phyloP scores from a whole-genome alignment of 2,113 vertebrate species.

The Cepphus grylle region DNA sequence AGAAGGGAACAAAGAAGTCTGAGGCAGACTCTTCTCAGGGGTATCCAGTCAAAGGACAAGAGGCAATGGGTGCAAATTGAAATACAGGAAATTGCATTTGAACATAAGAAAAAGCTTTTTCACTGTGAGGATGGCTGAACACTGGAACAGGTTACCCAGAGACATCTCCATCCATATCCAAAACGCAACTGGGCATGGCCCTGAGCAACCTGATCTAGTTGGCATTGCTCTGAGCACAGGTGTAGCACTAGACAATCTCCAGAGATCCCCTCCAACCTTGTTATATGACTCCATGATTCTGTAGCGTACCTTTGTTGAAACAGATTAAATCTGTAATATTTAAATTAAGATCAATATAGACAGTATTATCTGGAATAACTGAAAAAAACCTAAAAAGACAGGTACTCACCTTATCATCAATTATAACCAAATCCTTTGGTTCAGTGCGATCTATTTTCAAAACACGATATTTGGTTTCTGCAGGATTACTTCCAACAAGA shows the following conservation, averaged over 20 bases:
- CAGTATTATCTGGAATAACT: neutral
- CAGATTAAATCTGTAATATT: neutral
- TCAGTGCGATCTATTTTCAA: slow-evolving; percentile 98
- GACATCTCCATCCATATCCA: neutral
- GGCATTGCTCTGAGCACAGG: neutral
- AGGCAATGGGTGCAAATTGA: neutral
- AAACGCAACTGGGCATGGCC: neutral
- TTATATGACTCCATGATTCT: neutral
- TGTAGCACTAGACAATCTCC: neutral
- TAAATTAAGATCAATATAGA: neutral
- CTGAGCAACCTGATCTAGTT: neutral
- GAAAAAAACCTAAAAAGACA: neutral
- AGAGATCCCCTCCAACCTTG: neutral
- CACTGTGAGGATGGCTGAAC: neutral
- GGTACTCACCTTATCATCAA: slow-evolving; percentile 89
- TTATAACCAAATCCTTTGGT: slow-evolving; percentile 91
- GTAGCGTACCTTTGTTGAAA: neutral
- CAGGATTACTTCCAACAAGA: slow-evolving; percentile 92
- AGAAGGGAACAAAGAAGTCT: neutral
- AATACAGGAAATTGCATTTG: neutral
- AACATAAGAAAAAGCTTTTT: neutral
- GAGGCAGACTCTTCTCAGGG: neutral
- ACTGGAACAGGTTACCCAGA: neutral
- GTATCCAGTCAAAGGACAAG: neutral
- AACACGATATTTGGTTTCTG: slow-evolving; percentile 92